These are phyloP conservation scores for Pterostichus niger DNA, from an alignment of 2,888 invertebrate genomes.

Conservation along the genomic window DNA sequence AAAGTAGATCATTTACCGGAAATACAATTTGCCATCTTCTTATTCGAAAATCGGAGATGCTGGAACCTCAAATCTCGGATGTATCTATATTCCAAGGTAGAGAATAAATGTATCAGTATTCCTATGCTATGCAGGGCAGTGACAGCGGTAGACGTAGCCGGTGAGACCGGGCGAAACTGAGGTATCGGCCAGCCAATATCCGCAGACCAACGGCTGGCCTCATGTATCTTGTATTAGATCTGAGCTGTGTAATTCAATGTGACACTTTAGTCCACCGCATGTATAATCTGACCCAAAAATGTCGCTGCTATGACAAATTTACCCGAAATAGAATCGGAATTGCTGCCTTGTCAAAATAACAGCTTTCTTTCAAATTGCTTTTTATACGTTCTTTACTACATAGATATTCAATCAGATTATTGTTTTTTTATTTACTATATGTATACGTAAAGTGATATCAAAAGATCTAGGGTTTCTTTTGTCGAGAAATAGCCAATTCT, in stretches of 20 bases:
- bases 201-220: conserved; percentile 36
- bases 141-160: conserved; percentile 11
- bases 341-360: background rate
- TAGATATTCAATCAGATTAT: too few relatives aligned
- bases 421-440: too few relatives aligned
- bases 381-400: too few relatives aligned
- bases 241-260: conserved; percentile 51
- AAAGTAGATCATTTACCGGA: conserved; percentile 25
- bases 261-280: conserved; percentile 48
- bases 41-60: conserved; percentile 5
- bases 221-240: conserved; percentile 58
- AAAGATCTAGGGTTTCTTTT: too few relatives aligned
- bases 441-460: too few relatives aligned
- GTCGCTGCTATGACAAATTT: conserved; percentile 49
- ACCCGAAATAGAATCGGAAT: conserved; percentile 20
- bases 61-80: conserved; percentile 1
- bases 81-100: background rate
- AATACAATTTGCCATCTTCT: conserved; percentile 24
- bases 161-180: conserved; percentile 1
- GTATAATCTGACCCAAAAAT: conserved; percentile 53
- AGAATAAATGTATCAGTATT: conserved; percentile 41
- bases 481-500: too few relatives aligned
- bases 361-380: background rate
- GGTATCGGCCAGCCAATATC: conserved; percentile 38
- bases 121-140: conserved; percentile 37